Base-by-base conservation (phyloP, 1,140 invertebrate species). In the Scaptodrosophila lebanonensis region DNA sequence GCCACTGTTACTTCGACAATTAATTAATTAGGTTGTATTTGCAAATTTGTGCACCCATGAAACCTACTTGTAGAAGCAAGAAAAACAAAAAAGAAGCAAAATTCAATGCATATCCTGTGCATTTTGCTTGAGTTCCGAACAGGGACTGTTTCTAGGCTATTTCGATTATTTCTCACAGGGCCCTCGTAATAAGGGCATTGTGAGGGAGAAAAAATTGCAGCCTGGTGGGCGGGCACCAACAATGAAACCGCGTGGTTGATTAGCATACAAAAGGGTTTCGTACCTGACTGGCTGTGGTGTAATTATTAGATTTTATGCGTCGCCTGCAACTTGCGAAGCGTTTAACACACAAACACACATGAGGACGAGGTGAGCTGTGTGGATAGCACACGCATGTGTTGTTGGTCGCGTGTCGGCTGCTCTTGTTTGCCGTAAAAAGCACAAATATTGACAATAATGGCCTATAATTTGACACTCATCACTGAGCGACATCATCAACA, bases 361-460 rank as follows among this genome's bases (percentile, higher is more conserved):
- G 12, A 29, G 32, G 7, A n/a, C 3, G 17, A 36, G 8, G 9
- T 9, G 32, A 18, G 30, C 15, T 38, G 22, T 51, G 54, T 39
- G 43, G 25, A 30, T n/a, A 20, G 29, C 52, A 39, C 18, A n/a
- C 27, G 18, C 17, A 22, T 32, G 4, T 43, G 20, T 22, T 50
- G 42, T 50, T 6, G 45, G 11, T 53, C 22, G 13, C 5, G 16
- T 16, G 30, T 17, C 20, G 17, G 29, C 40, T 60, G 22, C 8
- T 8, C 8, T 50, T 52, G 49, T 50, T 47, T 51, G 42, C 36
- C 54, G 36, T 70, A 32, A 38, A 82, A 73, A 75, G 47, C 52
- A 50, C 66, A 79, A 82, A 79, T 79, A 79, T 79, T 79, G 75
- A 82, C 75, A 82, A 82, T 82, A 70, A 82, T 79, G 75, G 69